Conservation (phyloP, 1,140 invertebrate genomes). For the Amyelois transitella region DNA sequence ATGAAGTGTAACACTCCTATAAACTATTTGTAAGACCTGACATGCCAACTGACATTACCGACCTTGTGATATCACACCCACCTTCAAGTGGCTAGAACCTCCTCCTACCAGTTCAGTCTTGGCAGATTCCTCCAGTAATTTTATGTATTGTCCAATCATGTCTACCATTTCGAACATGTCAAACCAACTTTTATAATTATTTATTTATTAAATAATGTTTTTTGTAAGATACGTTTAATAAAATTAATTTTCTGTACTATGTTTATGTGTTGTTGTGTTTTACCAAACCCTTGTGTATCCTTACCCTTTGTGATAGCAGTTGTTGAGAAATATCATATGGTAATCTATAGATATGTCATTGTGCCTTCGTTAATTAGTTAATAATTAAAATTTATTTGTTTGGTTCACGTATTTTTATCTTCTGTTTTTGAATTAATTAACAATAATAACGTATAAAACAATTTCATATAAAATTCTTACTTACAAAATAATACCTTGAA, state of each 20-base stretch:
- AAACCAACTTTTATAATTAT: conserved; percentile 57
- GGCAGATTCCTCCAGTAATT: conserved; percentile 36
- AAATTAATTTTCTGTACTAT: conserved; percentile 70
- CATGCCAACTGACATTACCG: conserved; percentile 28
- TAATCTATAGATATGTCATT: background rate
- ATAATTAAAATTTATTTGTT: too few relatives aligned
- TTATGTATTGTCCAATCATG: conserved; percentile 31
- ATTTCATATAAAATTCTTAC: too few relatives aligned
- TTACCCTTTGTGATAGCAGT: background rate
- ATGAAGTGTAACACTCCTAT: conserved; percentile 75
- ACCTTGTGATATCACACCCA: conserved; percentile 32
- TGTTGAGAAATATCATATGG: background rate
- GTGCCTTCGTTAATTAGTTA: too few relatives aligned
- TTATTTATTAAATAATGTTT: conserved; percentile 67
- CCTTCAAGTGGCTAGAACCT: conserved; percentile 19
- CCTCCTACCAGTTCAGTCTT: conserved; percentile 15
- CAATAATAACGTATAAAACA: too few relatives aligned
- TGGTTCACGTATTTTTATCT: too few relatives aligned
- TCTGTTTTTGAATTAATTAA: too few relatives aligned
- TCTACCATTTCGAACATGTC: conserved; percentile 47
- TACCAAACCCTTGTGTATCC: conserved; percentile 13
- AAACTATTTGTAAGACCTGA: conserved; percentile 45
- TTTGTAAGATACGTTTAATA: conserved; percentile 70
- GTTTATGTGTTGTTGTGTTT: conserved; percentile 38
- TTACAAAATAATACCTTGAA: too few relatives aligned